Conservation (phyloP, 1,140 invertebrate species). For the Drosophila novamexicana region DNA sequence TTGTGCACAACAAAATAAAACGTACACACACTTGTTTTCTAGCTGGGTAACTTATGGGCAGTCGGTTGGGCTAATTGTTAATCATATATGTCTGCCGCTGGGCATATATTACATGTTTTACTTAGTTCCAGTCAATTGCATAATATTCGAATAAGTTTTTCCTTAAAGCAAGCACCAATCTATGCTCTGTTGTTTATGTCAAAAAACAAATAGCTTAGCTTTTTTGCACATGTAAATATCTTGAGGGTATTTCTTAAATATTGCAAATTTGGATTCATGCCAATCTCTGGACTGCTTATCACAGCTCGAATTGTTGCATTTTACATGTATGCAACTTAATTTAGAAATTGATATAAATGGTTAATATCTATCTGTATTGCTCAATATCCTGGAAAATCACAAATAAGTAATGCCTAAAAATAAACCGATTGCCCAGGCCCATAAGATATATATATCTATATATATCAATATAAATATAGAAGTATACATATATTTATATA, state of each 20-base stretch:
- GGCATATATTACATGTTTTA: neutral
- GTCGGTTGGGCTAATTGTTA: neutral
- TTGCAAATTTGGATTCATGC: neutral
- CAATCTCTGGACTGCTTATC: constrained; percentile 17
- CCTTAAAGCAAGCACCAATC: neutral
- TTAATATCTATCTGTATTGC: neutral
- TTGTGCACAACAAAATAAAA: constrained; percentile 1
- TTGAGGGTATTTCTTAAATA: neutral
- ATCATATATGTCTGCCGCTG: constrained; percentile 1
- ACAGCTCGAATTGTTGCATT: constrained; percentile 10
- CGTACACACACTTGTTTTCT: neutral
- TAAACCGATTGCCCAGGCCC: constrained; percentile 24
- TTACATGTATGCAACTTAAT: neutral
- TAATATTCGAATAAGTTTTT: constrained; percentile 1
- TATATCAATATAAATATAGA: too few species aligned
- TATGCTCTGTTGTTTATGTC: neutral
- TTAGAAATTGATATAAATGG: constrained; percentile 2
- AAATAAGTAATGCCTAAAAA: neutral
- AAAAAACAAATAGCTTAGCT: constrained; percentile 5
- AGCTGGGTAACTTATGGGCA: neutral
- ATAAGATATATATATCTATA: neutral
- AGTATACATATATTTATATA: neutral
- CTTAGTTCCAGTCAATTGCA: constrained; percentile 1
- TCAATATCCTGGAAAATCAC: constrained; percentile 33
- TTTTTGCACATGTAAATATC: neutral